Percentiles rank a stretch among this genome's conserved stretches.
phyloP scores from a whole-genome alignment of 1,140 invertebrate species.

The Parasteatoda tepidariorum region DNA sequence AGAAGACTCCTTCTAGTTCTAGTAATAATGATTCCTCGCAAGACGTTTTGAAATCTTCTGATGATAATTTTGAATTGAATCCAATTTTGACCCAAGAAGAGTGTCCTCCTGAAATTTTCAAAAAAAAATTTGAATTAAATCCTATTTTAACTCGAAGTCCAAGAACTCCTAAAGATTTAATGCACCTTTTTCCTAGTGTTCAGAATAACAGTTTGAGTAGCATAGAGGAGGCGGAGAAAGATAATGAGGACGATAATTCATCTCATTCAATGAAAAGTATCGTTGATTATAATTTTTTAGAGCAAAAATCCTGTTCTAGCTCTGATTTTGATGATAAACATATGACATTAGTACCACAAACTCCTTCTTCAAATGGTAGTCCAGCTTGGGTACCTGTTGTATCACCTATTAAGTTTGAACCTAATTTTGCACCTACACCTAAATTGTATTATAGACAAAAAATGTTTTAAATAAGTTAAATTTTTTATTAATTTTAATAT shows the following conservation, averaged over 20 bases:
- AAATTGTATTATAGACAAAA: slow-evolving; percentile 33
- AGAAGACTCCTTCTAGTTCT: slow-evolving; percentile 2
- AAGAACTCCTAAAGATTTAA: neutral
- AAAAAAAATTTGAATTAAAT: slow-evolving; percentile 25
- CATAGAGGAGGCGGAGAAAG: too few species aligned
- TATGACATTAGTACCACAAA: neutral
- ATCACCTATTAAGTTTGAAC: slow-evolving; percentile 32
- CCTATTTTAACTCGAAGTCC: slow-evolving; percentile 12
- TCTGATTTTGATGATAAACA: neutral
- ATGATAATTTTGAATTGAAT: neutral
- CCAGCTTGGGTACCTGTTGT: slow-evolving; percentile 9
- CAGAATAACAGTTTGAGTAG: neutral
- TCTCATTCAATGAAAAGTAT: too few species aligned
- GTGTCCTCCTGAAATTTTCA: neutral
- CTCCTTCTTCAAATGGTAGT: slow-evolving; percentile 26
- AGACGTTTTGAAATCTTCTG: neutral
- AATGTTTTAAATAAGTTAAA: slow-evolving; percentile 18
- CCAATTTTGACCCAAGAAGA: neutral
- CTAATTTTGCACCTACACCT: neutral
- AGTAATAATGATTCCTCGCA: slow-evolving; percentile 8
- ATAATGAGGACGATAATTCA: too few species aligned
- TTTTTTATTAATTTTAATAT: neutral
- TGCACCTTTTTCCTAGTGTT: slow-evolving; percentile 12
- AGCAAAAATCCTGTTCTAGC: too few species aligned
- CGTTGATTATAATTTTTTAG: too few species aligned